Conservation (phyloP, 2,888 invertebrate species). For the Cheilosia urbana region DNA sequence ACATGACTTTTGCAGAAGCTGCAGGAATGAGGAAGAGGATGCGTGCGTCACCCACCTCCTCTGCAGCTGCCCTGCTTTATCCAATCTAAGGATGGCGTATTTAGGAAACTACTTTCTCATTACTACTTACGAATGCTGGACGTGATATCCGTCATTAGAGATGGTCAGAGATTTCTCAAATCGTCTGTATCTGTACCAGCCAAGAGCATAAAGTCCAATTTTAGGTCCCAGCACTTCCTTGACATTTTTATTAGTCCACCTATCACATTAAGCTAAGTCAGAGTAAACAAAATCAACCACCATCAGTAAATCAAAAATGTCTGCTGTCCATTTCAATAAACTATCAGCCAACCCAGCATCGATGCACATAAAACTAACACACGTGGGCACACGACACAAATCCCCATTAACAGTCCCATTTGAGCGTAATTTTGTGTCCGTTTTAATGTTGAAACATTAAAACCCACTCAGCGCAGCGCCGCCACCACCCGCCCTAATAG, state of each 20-base stretch:
- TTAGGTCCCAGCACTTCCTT: too few relatives aligned
- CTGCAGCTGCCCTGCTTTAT: too few relatives aligned
- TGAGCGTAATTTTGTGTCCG: slow-evolving; percentile 53
- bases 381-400: slow-evolving; percentile 16
- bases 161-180: too few relatives aligned
- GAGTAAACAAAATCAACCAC: neutral
- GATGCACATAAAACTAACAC: slow-evolving; percentile 34
- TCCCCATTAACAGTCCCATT: slow-evolving; percentile 57
- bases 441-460: slow-evolving; percentile 71
- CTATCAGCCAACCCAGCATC: neutral
- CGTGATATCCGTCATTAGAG: too few relatives aligned
- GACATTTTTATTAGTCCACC: neutral
- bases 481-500: neutral
- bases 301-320: slow-evolving; percentile 7
- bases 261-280: neutral
- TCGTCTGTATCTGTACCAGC: too few relatives aligned
- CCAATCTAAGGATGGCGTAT: too few relatives aligned
- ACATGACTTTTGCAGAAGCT: too few relatives aligned
- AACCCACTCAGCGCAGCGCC: slow-evolving; percentile 44
- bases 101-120: too few relatives aligned
- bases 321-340: slow-evolving; percentile 7
- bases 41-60: too few relatives aligned
- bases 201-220: too few relatives aligned
- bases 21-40: too few relatives aligned
- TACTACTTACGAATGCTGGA: too few relatives aligned